Base-by-base conservation (phyloP, 2,797 vertebrate species). In the Syngnathus rostellatus region DNA sequence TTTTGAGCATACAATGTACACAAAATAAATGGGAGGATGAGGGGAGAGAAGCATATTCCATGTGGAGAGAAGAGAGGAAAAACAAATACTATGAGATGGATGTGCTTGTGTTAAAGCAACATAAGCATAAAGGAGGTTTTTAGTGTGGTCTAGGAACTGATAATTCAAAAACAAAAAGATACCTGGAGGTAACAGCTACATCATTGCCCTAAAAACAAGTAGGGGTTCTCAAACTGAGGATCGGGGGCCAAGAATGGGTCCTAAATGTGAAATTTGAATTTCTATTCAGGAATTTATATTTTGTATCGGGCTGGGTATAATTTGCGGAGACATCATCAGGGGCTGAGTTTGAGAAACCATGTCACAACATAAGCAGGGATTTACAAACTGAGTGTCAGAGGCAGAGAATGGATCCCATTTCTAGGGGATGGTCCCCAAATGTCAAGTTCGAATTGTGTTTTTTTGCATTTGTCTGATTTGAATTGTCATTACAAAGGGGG, bases 1-100 rank as follows among this genome's bases (percentile, higher is more conserved):
- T 31, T 50, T 63, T 48, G 90, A 95, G 94, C 93, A 93, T 92
- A 94, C 91, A 94, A 92, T 94, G 91, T 95, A 94, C 92, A 97
- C 92, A 92, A 91, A 89, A 81, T 69, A 87, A 85, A 50, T 43
- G 59, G 38, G 67, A 73, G 80, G 82, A 85, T 75, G 83, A 75
- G 74, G 80, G 82, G 80, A 76, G 74, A 77, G 85, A 85, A 83
- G 83, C 68, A 70, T 69, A 77, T 86, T 58, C 85, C 82, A 69
- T 73, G 73, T 80, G 82, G 74, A 76, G 67, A 58, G 3, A 16
- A 14, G 11, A 62, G 67, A 43, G 21, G 12, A 66, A 69, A 58
- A 66, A 81, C 86, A 23, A 53, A 86, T 78, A 86, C 81, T 83
- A 83, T 82, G 77, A 82, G 82, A 87, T 85, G 84, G 83, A 87